Evolutionary conservation across 2,888 invertebrate genomes (phyloP), one percentile per base, ranked within the genome.

Genomic region (Nomada hirtipes): DNA sequence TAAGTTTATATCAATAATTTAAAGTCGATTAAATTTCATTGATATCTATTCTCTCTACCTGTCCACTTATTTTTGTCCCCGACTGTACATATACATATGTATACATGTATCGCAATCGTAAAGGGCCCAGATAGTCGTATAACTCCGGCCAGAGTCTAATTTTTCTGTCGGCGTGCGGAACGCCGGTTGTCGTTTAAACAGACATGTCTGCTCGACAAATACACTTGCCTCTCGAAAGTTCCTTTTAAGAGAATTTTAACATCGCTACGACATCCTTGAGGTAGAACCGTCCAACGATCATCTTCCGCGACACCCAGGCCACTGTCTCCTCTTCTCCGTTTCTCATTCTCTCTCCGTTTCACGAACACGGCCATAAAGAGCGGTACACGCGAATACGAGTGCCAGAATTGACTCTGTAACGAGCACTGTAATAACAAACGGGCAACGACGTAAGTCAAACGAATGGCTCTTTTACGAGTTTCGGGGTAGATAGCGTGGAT

Each of bases 401-500:
- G 84, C 79, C 89, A 86, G 89, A 89, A 88, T 88, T 86, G 86
- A 89, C 89, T 88, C 88, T 82, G 77, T 87, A 88, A 88, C 87
- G 90, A 90, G 88, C 85, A 68, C 83, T 86, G 90, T 89, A 90
- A 91, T 91, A 91, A 91, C 91, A 89, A 90, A 91, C 86, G 89
- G 87, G 84, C 89, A 77, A 83, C 80, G 86, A 83, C 89, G 87
- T 90, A 91, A 91, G 91, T 91, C 91, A 91, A 91, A 91, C 88
- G 88, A 89, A 91, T 90, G 89, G 89, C 85, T 88, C 87, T 91
- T 91, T 91, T 91, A 91, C 88, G 91, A 91, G 91, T 88, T 87
- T 86, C 83, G 74, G 0, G 55, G 79, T 69, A 71, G 42, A 71
- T 59, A 63, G 61, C 23, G 63, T 29, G 47, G 47, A 20, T 4